Evolutionary conservation across 2,797 vertebrate genomes (phyloP).

Genomic region (Melanogrammus aeglefinus): DNA sequence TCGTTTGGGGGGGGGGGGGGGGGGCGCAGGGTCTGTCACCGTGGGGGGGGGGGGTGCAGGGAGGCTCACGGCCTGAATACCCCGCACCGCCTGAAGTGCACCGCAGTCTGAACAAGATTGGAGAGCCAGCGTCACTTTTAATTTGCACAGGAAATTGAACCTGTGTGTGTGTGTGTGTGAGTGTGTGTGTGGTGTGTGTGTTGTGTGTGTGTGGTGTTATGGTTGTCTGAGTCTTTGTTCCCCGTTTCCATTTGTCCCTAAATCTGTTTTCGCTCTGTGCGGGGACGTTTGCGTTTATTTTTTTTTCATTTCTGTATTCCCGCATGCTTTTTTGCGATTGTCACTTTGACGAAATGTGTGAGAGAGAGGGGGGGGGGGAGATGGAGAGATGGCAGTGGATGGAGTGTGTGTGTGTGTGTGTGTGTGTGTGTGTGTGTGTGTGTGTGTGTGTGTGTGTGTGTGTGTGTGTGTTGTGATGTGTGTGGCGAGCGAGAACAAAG

Average conservation of each 20-base stretch:
- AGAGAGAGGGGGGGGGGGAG: neutral
- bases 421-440: conserved; percentile 13
- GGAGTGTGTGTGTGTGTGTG: conserved; percentile 3
- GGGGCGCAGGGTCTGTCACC: too few species aligned
- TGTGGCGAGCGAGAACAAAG: too few species aligned
- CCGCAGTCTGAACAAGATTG: too few species aligned
- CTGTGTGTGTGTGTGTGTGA: conserved; percentile 3
- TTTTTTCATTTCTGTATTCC: neutral
- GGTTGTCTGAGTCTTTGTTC: neutral
- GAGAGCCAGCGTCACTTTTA: too few species aligned
- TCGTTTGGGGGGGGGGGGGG: too few species aligned
- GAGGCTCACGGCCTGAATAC: too few species aligned
- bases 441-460: conserved; percentile 12
- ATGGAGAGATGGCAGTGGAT: neutral
- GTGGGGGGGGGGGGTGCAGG: too few species aligned
- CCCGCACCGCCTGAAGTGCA: too few species aligned
- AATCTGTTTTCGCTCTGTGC: neutral
- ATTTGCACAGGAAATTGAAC: neutral
- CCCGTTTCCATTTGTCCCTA: neutral
- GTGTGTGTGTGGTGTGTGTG: conserved; percentile 10
- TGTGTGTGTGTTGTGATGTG: too few species aligned
- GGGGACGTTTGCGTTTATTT: neutral
- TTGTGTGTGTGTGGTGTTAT: conserved; percentile 3
- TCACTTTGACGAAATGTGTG: conserved; percentile 14
- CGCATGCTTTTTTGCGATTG: too few species aligned